Evolutionary conservation across 2,888 invertebrate genomes (phyloP), one percentile per base, ranked within the genome.

Genomic region (Agrotis exclamationis): DNA sequence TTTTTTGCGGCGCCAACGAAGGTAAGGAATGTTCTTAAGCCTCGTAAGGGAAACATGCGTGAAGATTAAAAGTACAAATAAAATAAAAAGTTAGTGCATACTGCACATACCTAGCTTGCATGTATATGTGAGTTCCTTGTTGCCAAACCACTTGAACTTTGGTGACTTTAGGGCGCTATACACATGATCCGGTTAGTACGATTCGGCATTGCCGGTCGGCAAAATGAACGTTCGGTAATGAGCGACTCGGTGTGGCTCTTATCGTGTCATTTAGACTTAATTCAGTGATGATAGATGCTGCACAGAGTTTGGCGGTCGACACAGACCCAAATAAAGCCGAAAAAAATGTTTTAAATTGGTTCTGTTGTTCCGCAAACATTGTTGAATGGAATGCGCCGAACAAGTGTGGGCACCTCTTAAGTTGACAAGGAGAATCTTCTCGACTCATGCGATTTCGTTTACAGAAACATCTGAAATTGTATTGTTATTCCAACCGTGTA

Each of bases 31-130:
- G 57, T 51, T 78, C 44, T 22, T 48, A 24, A 28, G 33, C 53
- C 57, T 28, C 60, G 18, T 57, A 82, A 64, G 60, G 53, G 62
- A 70, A 78, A 78, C 53, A 16, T 44, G 54, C 45, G 60, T 71
- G 47, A 81, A 76, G 76, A 76, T 80, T 54, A 58, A 28, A 67
- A 51, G 57, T 56, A 51, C 60, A 68, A 78, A 72, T 71, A 82
- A 79, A 78, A 68, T 82, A 78, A 77, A 71, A 81, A 57, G 79
- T 67, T 62, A 62, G 53, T 24, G 72, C 72, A 78, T 78, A 57
- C 63, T 50, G 20, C 24, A 82, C 65, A 59, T 76, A 77, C 28
- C 50, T 53, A 62, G 53, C 51, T 14, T 20, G 22, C 22, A 50
- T 50, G 51, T 54, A 47, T 48, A 56, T 45, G 18, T n/a, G 18